Evolutionary conservation across 2,888 invertebrate genomes (phyloP).

Genomic region (Leucophora obtusa): DNA sequence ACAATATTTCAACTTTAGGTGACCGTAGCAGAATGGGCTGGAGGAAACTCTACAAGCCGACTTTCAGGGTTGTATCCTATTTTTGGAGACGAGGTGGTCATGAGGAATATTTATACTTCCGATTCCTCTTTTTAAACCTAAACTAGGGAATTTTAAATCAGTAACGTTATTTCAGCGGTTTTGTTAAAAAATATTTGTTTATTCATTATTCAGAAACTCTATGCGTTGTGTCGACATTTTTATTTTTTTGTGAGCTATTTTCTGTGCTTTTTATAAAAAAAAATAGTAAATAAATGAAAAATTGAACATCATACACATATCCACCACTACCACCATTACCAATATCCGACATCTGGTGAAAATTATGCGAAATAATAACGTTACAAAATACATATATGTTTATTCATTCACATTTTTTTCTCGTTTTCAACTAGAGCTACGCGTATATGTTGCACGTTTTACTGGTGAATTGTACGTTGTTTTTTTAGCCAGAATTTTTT

Average conservation of each 20-base stretch:
- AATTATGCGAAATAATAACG: constrained; percentile 52
- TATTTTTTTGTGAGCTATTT: background rate
- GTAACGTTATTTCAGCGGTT: too few relatives aligned
- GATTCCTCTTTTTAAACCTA: too few relatives aligned
- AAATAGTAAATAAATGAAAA: constrained; percentile 39
- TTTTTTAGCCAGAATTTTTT: constrained; percentile 20
- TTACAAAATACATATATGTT: constrained; percentile 23
- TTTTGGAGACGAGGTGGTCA: too few relatives aligned
- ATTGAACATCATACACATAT: constrained; percentile 30
- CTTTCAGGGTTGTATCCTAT: too few relatives aligned
- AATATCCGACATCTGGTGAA: constrained; percentile 47
- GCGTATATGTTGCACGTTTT: constrained; percentile 25
- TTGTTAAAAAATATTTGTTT: too few relatives aligned
- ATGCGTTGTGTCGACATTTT: background rate
- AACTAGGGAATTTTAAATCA: too few relatives aligned
- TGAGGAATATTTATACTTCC: too few relatives aligned
- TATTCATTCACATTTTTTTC: background rate
- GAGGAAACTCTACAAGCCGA: too few relatives aligned
- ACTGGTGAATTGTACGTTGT: constrained; percentile 11
- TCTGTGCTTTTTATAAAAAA: background rate
- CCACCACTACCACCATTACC: constrained; percentile 14
- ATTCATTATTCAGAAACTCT: too few relatives aligned
- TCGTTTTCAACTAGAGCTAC: constrained; percentile 18
- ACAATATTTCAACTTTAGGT: too few relatives aligned
- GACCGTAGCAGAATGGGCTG: too few relatives aligned